Base-by-base conservation (phyloP, 2,888 invertebrate genomes). In the Pterostichus niger region DNA sequence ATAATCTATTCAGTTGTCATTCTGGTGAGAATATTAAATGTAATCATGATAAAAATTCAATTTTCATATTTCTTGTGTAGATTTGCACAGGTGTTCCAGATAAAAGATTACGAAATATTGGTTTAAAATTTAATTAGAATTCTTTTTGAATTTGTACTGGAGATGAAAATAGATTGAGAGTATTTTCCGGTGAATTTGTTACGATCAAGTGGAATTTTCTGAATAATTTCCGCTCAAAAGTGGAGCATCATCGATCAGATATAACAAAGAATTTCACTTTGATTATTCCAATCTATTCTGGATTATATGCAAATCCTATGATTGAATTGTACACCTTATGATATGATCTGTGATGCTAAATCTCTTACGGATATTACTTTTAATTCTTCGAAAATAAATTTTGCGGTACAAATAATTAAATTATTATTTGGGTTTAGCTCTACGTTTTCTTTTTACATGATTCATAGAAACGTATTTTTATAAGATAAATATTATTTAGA, bases 201-300 rank as follows among this genome's bases (percentile, higher is more conserved):
- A 46, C 49, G 24, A 31, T 73, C 73, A 46, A 49, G 73, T 44
- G 17, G 49, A 73, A 59, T 73, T 73, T 73, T 73, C 73, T 73
- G 73, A 73, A 44, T 46, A 40, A 73, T 73, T 46, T 73, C 73
- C 49, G 73, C 15, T 46, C 15, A 73, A 15, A 73, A 73, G 73
- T 73, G 17, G 73, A 73, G 31, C 73, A 73, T 11, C 46, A 73
- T 64, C 40, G 64, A 64, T 73, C 46, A 73, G 73, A 73, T 44
- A 46, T 73, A 68, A 73, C 73, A 46, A 46, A 73, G 73, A 44
- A 73, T 73, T 73, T 73, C 73, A 17, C 73, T 73, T 31, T 15
- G 73, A 73, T 73, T 73, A 73, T 73, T 73, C 46, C 46, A 73
- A 73, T 73, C 49, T 73, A 17, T 73, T 44, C 15, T 11, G 49